Evolutionary conservation across 2,888 invertebrate species (phyloP).

Genomic region (Mesodorylaimus sp.): DNA sequence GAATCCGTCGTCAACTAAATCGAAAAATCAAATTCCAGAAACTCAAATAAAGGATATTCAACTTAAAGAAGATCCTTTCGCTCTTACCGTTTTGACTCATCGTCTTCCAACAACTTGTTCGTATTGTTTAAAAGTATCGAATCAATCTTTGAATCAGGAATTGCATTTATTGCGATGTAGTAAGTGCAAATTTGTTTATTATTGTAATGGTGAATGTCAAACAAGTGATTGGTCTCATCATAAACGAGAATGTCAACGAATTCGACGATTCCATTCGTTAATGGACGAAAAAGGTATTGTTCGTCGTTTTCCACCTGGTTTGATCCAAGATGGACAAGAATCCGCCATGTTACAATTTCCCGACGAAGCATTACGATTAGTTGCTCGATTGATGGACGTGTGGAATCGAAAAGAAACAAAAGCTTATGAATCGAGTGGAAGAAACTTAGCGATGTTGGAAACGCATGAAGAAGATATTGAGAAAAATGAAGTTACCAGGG

Average conservation of each 20-base stretch:
- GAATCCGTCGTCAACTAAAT: no score
- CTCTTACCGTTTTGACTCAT: neutral
- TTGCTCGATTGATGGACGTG: neutral
- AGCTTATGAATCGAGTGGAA: neutral
- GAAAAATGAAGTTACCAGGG: no score
- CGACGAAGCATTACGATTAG: neutral
- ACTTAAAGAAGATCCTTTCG: neutral
- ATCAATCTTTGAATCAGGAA: neutral
- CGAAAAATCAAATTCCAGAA: no score
- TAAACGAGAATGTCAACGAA: slow-evolving; percentile 1
- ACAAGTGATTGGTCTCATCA: slow-evolving; percentile 12
- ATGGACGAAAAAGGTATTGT: neutral
- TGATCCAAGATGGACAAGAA: neutral
- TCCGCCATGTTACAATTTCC: neutral
- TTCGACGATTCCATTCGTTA: neutral
- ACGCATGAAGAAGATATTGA: neutral
- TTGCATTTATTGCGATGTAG: slow-evolving; percentile 7
- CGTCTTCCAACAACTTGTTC: neutral
- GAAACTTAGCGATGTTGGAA: neutral
- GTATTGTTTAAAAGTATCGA: neutral
- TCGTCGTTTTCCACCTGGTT: neutral
- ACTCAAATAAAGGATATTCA: no score
- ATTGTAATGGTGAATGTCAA: slow-evolving; percentile 12
- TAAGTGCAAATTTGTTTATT: slow-evolving; percentile 11
- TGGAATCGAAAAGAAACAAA: neutral